Evolutionary conservation across 2,113 vertebrate species (phyloP).

Genomic region (Merops nubicus): DNA sequence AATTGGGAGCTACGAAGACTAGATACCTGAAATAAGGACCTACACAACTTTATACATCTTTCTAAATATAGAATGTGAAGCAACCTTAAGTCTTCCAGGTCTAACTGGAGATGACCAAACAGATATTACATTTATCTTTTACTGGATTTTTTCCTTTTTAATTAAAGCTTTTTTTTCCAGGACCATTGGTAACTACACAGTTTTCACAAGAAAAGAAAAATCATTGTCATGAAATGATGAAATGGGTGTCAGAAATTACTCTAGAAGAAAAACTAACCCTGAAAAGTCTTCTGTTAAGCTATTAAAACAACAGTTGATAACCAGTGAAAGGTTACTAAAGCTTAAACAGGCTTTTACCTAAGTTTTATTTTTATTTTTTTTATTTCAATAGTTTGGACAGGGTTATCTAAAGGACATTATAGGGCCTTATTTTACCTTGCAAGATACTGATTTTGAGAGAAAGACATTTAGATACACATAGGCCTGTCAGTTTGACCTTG

Average conservation of each 20-base stretch:
- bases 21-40: not conserved
- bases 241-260: not conserved
- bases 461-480: too few relatives aligned
- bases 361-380: not conserved
- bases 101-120: not conserved
- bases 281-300: not conserved
- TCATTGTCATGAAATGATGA: not conserved
- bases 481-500: too few relatives aligned
- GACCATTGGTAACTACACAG: not conserved
- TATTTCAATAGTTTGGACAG: not conserved
- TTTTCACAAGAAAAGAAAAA: not conserved
- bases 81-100: not conserved
- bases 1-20: not conserved
- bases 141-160: not conserved
- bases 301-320: not conserved
- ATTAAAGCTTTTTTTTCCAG: not conserved
- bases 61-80: not conserved
- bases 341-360: not conserved
- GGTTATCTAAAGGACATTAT: not conserved
- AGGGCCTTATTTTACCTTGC: not conserved
- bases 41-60: not conserved
- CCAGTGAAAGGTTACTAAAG: not conserved
- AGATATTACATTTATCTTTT: not conserved
- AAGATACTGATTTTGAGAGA: not conserved
- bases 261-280: not conserved